Conservation (phyloP, 2,113 vertebrate species). For the Plecturocebus donacophilus region DNA sequence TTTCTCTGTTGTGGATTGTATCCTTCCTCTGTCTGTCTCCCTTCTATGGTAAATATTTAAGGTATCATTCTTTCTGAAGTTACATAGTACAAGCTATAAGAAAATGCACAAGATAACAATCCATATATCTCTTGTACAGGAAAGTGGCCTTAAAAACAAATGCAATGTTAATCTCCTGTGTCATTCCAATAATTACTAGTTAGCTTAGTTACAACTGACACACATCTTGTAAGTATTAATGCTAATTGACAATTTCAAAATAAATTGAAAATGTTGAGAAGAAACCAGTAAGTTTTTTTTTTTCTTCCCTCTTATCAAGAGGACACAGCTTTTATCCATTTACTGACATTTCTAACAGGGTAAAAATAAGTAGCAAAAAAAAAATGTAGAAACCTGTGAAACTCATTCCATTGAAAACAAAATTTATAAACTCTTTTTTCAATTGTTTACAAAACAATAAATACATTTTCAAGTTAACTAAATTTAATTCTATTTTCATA, state of each 20-base stretch:
- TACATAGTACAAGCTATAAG: constrained; percentile 1
- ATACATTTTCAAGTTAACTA: constrained; percentile 17
- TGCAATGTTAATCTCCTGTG: neutral
- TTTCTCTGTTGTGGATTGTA: neutral
- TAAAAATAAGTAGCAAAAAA: constrained; percentile 36
- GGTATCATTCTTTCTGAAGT: neutral
- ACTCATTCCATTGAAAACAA: neutral
- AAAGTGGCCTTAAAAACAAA: constrained; percentile 55
- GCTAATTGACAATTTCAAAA: neutral
- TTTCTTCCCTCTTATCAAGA: neutral
- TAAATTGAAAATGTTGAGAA: constrained; percentile 58
- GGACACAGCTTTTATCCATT: constrained; percentile 23
- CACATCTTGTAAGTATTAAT: constrained; percentile 34
- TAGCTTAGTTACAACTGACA: neutral
- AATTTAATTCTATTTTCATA: constrained; percentile 50
- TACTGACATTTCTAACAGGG: constrained; percentile 23
- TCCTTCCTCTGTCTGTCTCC: neutral
- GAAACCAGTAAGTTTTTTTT: neutral
- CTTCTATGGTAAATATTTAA: neutral
- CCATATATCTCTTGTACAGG: neutral
- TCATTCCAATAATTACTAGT: neutral
- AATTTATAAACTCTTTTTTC: neutral
- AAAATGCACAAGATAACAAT: neutral
- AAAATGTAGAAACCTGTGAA: neutral
- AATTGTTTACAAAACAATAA: constrained; percentile 42